Conservation (phyloP, 2,797 vertebrate species). For the Crocidura indochinensis region DNA sequence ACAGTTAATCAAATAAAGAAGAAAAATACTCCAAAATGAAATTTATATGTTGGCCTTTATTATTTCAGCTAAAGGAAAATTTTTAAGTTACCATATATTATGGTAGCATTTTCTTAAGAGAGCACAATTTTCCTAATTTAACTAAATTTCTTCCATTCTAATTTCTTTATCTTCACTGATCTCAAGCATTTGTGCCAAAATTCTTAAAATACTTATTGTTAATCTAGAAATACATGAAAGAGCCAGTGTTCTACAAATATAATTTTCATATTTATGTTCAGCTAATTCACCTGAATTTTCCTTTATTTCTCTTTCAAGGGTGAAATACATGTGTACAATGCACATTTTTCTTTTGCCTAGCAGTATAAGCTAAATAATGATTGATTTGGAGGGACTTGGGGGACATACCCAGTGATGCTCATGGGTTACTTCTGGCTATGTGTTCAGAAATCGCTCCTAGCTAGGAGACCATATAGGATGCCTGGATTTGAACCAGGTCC, state of each 20-base stretch:
- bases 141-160: slow-evolving; percentile 26
- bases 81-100: slow-evolving; percentile 69
- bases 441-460: too few relatives aligned
- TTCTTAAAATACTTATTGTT: slow-evolving; percentile 33
- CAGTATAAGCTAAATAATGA: neutral
- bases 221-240: neutral
- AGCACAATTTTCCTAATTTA: slow-evolving; percentile 16
- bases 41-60: slow-evolving; percentile 75
- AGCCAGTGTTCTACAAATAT: neutral
- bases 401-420: too few relatives aligned
- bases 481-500: too few relatives aligned
- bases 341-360: neutral
- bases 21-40: slow-evolving; percentile 74
- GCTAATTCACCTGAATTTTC: neutral
- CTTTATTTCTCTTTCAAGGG: neutral
- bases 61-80: slow-evolving; percentile 65
- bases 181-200: neutral
- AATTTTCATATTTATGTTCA: neutral
- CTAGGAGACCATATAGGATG: too few relatives aligned
- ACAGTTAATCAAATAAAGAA: slow-evolving; percentile 71
- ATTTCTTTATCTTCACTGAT: slow-evolving; percentile 35
- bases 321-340: neutral
- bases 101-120: neutral
- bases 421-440: too few relatives aligned
- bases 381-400: neutral